Percentiles rank a stretch among this genome's conserved stretches.
These are phyloP conservation scores for Oscheius onirici DNA, from an alignment of 2,888 invertebrate species.

Conservation along the genomic window DNA sequence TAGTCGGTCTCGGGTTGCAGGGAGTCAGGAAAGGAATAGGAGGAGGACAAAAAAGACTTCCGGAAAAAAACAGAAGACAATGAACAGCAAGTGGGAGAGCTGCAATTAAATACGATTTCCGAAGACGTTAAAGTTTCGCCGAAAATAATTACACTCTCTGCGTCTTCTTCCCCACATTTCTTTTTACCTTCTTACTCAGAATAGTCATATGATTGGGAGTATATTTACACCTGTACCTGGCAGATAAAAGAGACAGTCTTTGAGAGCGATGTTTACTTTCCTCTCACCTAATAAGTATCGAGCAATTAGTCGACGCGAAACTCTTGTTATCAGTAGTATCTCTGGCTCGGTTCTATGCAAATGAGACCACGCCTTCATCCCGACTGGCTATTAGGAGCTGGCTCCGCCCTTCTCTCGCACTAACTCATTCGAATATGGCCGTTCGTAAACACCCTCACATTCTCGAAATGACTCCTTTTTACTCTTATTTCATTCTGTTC, in stretches of 20 bases:
- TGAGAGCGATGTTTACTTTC: background rate
- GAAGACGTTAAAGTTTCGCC: background rate
- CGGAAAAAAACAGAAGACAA: background rate
- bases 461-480: background rate
- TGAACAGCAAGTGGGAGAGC: background rate
- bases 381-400: conserved; percentile 25
- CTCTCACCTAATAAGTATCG: no score
- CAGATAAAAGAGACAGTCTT: background rate
- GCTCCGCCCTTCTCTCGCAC: conserved; percentile 21
- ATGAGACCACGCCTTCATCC: conserved; percentile 15
- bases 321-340: background rate
- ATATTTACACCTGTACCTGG: background rate
- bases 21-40: background rate
- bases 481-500: background rate
- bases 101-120: background rate
- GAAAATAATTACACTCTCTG: background rate
- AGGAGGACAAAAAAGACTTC: background rate
- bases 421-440: conserved; percentile 31
- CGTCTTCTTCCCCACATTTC: background rate
- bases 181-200: background rate
- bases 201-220: background rate
- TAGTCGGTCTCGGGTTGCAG: conserved; percentile 1
- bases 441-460: conserved; percentile 13
- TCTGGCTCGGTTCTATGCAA: conserved; percentile 21
- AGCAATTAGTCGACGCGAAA: no score